Conservation (phyloP, 2,113 vertebrate species). For the Sander vitreus region DNA sequence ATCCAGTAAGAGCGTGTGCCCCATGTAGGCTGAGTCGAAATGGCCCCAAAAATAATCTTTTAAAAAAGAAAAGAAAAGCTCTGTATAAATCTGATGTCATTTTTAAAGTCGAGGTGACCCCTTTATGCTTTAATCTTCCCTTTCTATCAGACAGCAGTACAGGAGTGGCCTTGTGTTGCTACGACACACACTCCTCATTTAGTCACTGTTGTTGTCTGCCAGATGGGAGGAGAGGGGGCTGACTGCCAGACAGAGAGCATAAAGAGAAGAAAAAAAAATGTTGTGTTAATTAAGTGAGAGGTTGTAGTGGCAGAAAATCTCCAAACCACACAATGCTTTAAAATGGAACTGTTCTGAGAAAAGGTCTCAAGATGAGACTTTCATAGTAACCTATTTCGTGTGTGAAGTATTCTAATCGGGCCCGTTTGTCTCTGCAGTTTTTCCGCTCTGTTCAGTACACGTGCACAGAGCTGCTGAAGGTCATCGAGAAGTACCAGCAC, state of each 20-base stretch:
- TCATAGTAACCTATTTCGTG: background rate
- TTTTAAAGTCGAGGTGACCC: background rate
- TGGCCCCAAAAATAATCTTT: too few relatives aligned
- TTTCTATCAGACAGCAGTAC: background rate
- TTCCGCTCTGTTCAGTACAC: slow-evolving; percentile 88
- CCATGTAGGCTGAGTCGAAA: too few relatives aligned
- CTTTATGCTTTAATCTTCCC: background rate
- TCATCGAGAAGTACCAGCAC: slow-evolving; percentile 88
- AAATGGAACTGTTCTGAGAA: background rate
- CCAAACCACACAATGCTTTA: background rate
- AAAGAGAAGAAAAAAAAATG: background rate
- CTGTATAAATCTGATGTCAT: too few relatives aligned
- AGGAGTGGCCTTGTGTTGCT: slow-evolving; percentile 16
- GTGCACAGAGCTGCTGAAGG: slow-evolving; percentile 88
- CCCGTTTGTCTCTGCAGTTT: slow-evolving; percentile 80
- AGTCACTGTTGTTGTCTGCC: slow-evolving; percentile 5
- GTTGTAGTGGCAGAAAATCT: background rate
- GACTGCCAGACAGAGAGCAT: background rate
- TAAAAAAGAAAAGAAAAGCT: too few relatives aligned
- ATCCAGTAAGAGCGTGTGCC: too few relatives aligned
- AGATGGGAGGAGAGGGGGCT: slow-evolving; percentile 1
- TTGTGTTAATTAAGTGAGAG: background rate
- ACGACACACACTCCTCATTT: background rate
- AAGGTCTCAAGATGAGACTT: background rate
- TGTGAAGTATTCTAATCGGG: background rate